Conservation (phyloP, 1,140 invertebrate species). For the Pteromalus puparum region DNA sequence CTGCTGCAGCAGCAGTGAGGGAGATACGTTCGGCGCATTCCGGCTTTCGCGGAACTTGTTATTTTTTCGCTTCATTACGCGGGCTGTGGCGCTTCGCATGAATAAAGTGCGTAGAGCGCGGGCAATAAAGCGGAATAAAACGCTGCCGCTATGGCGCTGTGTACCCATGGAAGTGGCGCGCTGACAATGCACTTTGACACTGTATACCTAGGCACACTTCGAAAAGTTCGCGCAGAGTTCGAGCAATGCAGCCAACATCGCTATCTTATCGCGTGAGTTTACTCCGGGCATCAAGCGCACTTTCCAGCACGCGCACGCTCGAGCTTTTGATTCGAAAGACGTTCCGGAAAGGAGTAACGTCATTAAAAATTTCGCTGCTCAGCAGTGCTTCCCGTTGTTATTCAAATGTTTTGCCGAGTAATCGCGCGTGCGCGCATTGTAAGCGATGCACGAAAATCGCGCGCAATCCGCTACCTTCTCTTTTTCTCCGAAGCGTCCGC, state of each 20-base stretch:
- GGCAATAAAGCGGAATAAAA: not conserved
- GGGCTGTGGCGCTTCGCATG: not conserved
- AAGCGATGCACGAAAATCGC: not conserved
- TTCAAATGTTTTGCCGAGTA: slow-evolving; percentile 46
- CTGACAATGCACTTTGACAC: slow-evolving; percentile 50
- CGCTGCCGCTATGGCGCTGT: no score
- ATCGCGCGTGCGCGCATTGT: slow-evolving; percentile 8
- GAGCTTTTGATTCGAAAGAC: slow-evolving; percentile 38
- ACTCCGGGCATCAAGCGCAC: slow-evolving; percentile 10
- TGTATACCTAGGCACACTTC: not conserved
- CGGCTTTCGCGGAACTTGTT: slow-evolving; percentile 31
- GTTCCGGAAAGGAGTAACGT: slow-evolving; percentile 44
- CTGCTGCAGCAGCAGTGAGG: not conserved
- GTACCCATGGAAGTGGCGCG: not conserved
- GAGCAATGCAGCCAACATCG: slow-evolving; percentile 11
- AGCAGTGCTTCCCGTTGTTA: slow-evolving; percentile 25
- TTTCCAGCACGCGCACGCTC: slow-evolving; percentile 6
- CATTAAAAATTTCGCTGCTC: slow-evolving; percentile 48
- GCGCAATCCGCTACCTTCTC: not conserved
- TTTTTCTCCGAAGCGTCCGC: not conserved
- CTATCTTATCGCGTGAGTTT: slow-evolving; percentile 45
- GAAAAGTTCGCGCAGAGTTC: slow-evolving; percentile 25
- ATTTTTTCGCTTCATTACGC: slow-evolving; percentile 45
- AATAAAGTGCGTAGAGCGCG: slow-evolving; percentile 24
- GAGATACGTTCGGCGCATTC: not conserved